phyloP scores from a whole-genome alignment of 2,888 invertebrate species.

The Macrosoma leucophasiata region DNA sequence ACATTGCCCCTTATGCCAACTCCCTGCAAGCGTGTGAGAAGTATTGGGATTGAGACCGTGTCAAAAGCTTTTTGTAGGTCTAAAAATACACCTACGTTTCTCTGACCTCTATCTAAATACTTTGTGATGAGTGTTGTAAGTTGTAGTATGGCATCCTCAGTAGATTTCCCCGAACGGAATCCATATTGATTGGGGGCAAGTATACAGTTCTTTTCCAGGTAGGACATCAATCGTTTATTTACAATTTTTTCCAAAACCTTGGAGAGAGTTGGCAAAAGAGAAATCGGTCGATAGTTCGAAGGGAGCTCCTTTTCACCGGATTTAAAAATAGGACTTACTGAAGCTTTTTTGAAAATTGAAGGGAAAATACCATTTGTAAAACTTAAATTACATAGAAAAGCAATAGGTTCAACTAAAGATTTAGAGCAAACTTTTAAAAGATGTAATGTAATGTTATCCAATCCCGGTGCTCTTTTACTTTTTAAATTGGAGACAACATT shows the following conservation, averaged over 20 bases:
- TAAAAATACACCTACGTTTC: not conserved
- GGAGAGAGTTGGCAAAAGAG: not conserved
- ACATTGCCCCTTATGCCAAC: not conserved
- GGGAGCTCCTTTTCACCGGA: not conserved
- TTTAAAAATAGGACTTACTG: not conserved
- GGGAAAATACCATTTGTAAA: not conserved
- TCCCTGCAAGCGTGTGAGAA: not conserved
- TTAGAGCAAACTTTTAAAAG: too few relatives aligned
- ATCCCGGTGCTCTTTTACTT: too few relatives aligned
- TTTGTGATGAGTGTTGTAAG: not conserved
- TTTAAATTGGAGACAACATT: too few relatives aligned
- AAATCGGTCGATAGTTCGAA: not conserved
- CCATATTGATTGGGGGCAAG: not conserved
- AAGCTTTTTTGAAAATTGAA: not conserved
- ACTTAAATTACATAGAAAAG: not conserved
- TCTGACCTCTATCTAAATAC: not conserved
- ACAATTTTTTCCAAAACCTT: not conserved
- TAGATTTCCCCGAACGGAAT: not conserved
- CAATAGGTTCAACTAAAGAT: too few relatives aligned
- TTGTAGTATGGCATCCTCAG: not conserved
- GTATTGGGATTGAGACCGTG: conserved; percentile 4
- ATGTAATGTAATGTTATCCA: too few relatives aligned
- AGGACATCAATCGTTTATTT: not conserved
- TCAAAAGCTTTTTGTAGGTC: conserved; percentile 4
- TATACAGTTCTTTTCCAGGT: not conserved